A percentile compares a stretch with the other conserved stretches of the same genome.
These are phyloP conservation scores for Diglossa cyanea DNA, from an alignment of 2,797 vertebrate species.

Conservation along the genomic window DNA sequence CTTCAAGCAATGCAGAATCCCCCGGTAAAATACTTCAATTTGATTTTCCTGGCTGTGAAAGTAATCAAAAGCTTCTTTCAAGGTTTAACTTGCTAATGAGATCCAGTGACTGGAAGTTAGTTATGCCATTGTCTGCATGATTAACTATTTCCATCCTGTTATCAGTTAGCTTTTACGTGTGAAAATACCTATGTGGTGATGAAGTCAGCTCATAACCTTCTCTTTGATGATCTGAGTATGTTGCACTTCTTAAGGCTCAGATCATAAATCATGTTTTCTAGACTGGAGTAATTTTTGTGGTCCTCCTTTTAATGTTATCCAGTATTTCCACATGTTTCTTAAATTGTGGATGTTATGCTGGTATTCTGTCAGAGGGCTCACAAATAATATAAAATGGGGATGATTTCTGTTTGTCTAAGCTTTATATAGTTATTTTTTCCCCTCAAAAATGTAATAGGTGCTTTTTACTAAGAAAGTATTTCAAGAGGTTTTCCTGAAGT, in stretches of 20 bases:
- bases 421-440: not conserved
- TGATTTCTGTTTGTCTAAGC: not conserved
- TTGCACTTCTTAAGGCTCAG: not conserved
- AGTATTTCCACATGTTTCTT: constrained; percentile 3
- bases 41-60: constrained; percentile 42
- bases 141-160: constrained; percentile 59
- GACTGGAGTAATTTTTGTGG: not conserved
- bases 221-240: constrained; percentile 21
- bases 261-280: constrained; percentile 27
- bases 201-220: not conserved
- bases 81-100: constrained; percentile 61
- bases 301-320: not conserved
- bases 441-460: not conserved
- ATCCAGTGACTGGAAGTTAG: constrained; percentile 53
- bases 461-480: not conserved
- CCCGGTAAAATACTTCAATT: constrained; percentile 50
- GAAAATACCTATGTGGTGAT: constrained; percentile 23
- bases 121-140: constrained; percentile 37
- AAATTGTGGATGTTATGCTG: not conserved
- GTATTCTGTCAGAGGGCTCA: not conserved
- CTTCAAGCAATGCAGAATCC: constrained; percentile 14
- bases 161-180: constrained; percentile 3
- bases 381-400: not conserved
- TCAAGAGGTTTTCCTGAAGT: not conserved
- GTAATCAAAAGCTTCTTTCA: constrained; percentile 62